Conservation (phyloP, 2,888 invertebrate genomes). For the Amaurobius ferox region DNA sequence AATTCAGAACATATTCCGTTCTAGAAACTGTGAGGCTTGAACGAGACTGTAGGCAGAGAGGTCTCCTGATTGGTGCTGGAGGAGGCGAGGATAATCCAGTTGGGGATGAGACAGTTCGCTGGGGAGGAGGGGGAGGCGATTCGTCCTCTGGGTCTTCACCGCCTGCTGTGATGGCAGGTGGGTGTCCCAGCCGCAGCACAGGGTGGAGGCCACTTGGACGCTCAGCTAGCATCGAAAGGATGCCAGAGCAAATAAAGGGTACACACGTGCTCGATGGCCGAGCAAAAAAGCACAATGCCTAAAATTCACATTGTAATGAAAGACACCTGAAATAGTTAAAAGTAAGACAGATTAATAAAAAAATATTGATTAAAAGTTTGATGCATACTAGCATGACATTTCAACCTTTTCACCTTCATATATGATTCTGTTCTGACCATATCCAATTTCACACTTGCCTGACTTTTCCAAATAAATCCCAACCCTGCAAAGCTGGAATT, state of each 20-base stretch:
- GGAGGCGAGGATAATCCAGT: conserved; percentile 36
- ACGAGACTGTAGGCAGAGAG: conserved; percentile 62
- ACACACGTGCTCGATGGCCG: conserved; percentile 7
- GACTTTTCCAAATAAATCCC: too few relatives aligned
- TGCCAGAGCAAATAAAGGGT: conserved; percentile 28
- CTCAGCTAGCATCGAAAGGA: conserved; percentile 66
- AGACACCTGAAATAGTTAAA: background rate
- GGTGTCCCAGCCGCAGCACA: conserved; percentile 55
- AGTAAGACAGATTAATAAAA: too few relatives aligned
- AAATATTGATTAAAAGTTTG: too few relatives aligned
- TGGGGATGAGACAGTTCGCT: conserved; percentile 40
- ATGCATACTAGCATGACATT: too few relatives aligned
- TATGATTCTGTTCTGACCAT: too few relatives aligned
- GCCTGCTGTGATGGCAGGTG: conserved; percentile 49
- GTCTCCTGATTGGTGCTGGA: conserved; percentile 39
- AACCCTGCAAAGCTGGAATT: too few relatives aligned
- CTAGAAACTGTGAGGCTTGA: conserved; percentile 77
- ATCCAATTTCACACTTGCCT: too few relatives aligned
- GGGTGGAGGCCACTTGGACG: conserved; percentile 61
- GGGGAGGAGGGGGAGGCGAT: conserved; percentile 50
- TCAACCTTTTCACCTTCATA: too few relatives aligned
- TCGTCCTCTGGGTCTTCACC: conserved; percentile 31
- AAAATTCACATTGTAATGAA: conserved; percentile 1
- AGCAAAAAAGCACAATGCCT: background rate
- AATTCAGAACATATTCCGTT: conserved; percentile 76